These are phyloP conservation scores for Agelastica alni DNA, from an alignment of 2,888 invertebrate species.

Conservation along the genomic window DNA sequence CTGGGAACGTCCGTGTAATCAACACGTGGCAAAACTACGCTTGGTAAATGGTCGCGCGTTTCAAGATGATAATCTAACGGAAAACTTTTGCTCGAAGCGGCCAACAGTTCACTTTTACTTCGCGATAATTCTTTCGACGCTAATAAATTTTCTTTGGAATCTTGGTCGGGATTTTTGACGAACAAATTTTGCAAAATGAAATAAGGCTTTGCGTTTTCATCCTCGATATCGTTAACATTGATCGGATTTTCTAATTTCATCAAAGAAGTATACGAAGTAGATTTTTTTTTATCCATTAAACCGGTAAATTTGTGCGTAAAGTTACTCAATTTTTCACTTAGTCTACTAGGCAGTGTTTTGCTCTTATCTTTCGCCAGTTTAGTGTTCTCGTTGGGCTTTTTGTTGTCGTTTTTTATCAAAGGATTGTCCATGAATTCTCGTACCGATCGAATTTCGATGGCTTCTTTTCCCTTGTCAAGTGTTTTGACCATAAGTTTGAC, in stretches of 20 bases:
- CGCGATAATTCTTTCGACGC: constrained; percentile 41
- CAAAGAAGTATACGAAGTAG: constrained; percentile 33
- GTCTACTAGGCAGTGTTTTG: constrained; percentile 40
- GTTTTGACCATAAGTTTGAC: constrained; percentile 60
- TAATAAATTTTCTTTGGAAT: constrained; percentile 27
- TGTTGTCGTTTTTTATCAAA: constrained; percentile 17
- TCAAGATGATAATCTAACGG: constrained; percentile 48
- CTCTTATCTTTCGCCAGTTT: constrained; percentile 33
- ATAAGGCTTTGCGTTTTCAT: constrained; percentile 40
- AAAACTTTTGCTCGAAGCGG: constrained; percentile 47
- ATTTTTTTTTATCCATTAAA: constrained; percentile 41
- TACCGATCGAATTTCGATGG: constrained; percentile 59
- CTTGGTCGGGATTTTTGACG: constrained; percentile 44
- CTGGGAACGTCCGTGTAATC: constrained; percentile 21
- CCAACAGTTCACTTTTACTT: constrained; percentile 47
- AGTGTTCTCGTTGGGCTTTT: constrained; percentile 1
- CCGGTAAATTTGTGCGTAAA: constrained; percentile 42
- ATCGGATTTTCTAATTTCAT: constrained; percentile 3
- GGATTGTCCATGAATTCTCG: constrained; percentile 49
- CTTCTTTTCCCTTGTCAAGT: constrained; percentile 57
- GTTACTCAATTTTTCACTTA: constrained; percentile 37
- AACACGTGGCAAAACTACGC: too few species aligned
- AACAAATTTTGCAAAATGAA: constrained; percentile 53
- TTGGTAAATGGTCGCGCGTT: too few species aligned
- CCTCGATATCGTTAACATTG: not conserved